phyloP scores from a whole-genome alignment of 53 echinoderm and acorn worm genomes.

The Actinopyga echinites region DNA sequence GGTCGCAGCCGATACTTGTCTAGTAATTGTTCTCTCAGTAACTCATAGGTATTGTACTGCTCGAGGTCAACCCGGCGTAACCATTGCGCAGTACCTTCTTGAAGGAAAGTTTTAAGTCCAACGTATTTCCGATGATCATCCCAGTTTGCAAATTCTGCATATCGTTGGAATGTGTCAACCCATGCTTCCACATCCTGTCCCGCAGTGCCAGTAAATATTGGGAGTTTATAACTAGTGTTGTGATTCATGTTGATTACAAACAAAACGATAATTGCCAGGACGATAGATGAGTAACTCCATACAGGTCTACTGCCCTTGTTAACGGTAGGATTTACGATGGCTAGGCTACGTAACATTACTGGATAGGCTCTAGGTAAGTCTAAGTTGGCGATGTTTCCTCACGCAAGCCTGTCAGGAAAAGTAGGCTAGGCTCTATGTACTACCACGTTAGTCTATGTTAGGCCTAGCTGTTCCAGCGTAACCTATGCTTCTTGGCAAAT shows the following conservation, averaged over 20 bases:
- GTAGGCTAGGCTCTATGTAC: too few species aligned
- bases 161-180: constrained; percentile 14
- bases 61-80: constrained; percentile 7
- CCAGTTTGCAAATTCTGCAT: constrained; percentile 32
- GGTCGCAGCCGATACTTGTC: constrained; percentile 28
- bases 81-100: constrained; percentile 32
- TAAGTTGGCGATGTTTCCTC: too few species aligned
- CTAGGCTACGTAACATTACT: too few species aligned
- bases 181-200: constrained; percentile 21
- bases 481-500: too few species aligned
- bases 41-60: not conserved
- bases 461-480: not conserved
- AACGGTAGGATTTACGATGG: not conserved
- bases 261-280: not conserved
- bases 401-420: too few species aligned
- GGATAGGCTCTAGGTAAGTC: too few species aligned
- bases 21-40: constrained; percentile 9
- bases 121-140: constrained; percentile 23
- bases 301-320: not conserved
- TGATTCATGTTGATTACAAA: not conserved
- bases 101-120: constrained; percentile 9
- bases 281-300: too few species aligned
- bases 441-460: too few species aligned
- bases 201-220: not conserved
- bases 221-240: not conserved